These are phyloP conservation scores for Cephus sareptanus DNA, from an alignment of 2,888 invertebrate genomes.

Conservation along the genomic window DNA sequence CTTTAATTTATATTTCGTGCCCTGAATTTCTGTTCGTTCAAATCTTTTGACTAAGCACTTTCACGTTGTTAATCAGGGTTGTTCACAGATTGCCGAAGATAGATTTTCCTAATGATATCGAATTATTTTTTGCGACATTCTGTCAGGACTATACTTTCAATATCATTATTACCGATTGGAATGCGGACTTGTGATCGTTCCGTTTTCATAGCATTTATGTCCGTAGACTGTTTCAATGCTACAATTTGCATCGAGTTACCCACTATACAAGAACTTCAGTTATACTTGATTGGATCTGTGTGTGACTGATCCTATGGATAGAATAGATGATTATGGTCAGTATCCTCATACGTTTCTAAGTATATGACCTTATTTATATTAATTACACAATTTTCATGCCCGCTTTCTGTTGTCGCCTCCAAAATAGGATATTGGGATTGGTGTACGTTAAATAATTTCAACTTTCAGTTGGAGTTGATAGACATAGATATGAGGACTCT, in stretches of 20 bases:
- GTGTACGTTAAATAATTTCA: too few species aligned
- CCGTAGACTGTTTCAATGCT: background rate
- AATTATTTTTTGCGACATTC: background rate
- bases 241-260: conserved; percentile 7
- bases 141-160: conserved; percentile 14
- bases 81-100: conserved; percentile 15
- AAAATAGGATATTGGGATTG: too few species aligned
- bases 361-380: conserved; percentile 2
- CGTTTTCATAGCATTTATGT: conserved; percentile 5
- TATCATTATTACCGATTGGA: conserved; percentile 14
- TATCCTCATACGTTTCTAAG: too few species aligned
- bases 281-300: conserved; percentile 20
- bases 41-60: background rate
- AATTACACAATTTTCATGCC: conserved; percentile 32
- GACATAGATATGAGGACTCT: too few species aligned
- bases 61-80: conserved; percentile 10
- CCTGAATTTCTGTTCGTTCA: conserved; percentile 14
- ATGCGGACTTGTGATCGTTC: conserved; percentile 1
- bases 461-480: too few species aligned
- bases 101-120: background rate
- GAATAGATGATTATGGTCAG: too few species aligned
- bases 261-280: conserved; percentile 10
- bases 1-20: too few species aligned
- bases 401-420: too few species aligned
- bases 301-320: too few species aligned